These are phyloP conservation scores for Psittacus erithacus DNA, from an alignment of 2,113 vertebrate species.

Conservation along the genomic window DNA sequence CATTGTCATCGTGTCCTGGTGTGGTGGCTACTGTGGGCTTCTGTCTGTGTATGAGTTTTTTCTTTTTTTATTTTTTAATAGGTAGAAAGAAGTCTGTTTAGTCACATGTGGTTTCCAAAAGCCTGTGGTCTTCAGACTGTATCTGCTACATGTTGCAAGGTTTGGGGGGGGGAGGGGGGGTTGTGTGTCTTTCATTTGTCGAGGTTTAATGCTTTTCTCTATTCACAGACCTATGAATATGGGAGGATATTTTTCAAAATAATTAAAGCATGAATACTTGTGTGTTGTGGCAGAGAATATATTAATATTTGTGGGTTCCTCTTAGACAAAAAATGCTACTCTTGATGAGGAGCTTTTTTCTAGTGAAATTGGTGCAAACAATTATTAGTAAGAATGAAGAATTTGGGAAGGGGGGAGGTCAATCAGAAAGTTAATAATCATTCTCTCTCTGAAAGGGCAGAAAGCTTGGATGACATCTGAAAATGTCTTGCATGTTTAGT, in stretches of 20 bases:
- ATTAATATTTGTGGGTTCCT: conserved; percentile 1
- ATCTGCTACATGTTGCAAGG: neutral
- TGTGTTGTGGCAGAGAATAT: neutral
- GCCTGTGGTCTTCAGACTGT: neutral
- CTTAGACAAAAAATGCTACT: neutral
- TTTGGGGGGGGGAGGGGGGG: neutral
- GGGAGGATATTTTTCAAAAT: conserved; percentile 4
- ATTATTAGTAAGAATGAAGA: conserved; percentile 16
- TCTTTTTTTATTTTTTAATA: neutral
- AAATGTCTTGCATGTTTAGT: neutral
- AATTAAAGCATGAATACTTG: conserved; percentile 6
- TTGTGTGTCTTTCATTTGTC: neutral
- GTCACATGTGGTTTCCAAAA: neutral
- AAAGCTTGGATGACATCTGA: neutral
- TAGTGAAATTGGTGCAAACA: conserved; percentile 12
- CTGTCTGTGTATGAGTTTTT: neutral
- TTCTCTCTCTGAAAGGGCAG: conserved; percentile 18
- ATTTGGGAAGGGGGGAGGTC: neutral
- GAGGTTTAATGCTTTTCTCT: conserved; percentile 12
- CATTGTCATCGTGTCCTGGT: conserved; percentile 74
- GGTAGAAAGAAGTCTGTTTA: conserved; percentile 44
- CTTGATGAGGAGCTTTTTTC: conserved; percentile 2
- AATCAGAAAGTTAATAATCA: neutral
- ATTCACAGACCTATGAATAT: neutral
- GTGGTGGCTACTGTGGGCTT: conserved; percentile 69